Base-by-base conservation (phyloP, 2,888 invertebrate species). In the Tridacna gigas region DNA sequence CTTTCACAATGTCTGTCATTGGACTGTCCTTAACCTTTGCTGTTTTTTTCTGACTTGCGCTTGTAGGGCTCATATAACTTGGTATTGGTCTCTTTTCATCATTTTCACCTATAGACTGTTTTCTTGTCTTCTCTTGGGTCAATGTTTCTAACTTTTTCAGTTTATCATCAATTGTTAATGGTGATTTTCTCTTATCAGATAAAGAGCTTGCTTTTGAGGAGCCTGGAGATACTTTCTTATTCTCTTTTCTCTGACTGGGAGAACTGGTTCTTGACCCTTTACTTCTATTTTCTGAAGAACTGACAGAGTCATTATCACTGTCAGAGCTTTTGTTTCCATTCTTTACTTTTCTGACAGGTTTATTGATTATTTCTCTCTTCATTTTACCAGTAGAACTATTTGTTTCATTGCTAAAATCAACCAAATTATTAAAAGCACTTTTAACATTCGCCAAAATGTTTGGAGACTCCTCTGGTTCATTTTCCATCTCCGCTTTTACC, bases 51-150 rank as follows among this genome's bases (percentile, higher is more conserved):
- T 82, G 78, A 60, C 86, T 86, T 61, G 86, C 77, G 80, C 45
- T 83, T 73, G 86, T 86, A 20, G 78, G 78, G 73, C 60, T 79
- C 86, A 86, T 86, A 60, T 83, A 86, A 60, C 86, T 80, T 45
- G 86, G 86, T 28, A 82, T 65, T 9, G 78, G 65, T 26, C 78
- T 86, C 61, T 78, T 80, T 15, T 25, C 75, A 47, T 86, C 86
- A 73, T 48, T 75, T 67, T 86, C 86, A 60, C 82, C 75, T 26
- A 75, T 48, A 37, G 82, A 86, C 37, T 73, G 77, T 66, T 80
- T 83, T 60, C 81, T 81, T 5, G 74, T 80, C 67, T 83, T 84
- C 74, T 83, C 84, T 48, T 88, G 81, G n/a, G 86, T 87, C 83
- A 87, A 75, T 45, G 81, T 79, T 63, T 87, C 83, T n/a, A 87